Percentiles rank a stretch among this genome's conserved stretches.
phyloP scores from a whole-genome alignment of 1,140 invertebrate genomes.

The Zelostemma sp. region DNA sequence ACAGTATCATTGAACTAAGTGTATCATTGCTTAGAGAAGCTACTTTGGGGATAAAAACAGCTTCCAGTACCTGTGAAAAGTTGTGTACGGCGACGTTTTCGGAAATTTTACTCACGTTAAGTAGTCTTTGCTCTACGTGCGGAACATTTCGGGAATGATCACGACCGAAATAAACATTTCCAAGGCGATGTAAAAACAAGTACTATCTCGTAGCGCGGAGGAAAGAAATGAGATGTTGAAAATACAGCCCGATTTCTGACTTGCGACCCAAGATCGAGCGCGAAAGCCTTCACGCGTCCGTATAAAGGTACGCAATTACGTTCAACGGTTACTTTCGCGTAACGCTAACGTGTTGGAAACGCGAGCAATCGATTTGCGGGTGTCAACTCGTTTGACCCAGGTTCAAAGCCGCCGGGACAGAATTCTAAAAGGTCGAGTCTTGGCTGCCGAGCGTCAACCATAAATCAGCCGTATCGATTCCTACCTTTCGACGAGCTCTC shows the following conservation, averaged over 20 bases:
- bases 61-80: not conserved
- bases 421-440: conserved; percentile 46
- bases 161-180: too few species aligned
- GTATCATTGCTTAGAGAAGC: not conserved
- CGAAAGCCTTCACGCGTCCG: not conserved
- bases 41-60: not conserved
- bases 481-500: conserved; percentile 19
- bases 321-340: conserved; percentile 15
- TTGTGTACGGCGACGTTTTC: not conserved
- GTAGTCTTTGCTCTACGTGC: too few species aligned
- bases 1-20: not conserved
- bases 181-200: too few species aligned
- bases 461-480: conserved; percentile 60
- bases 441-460: conserved; percentile 39
- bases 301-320: not conserved
- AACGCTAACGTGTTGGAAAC: conserved; percentile 10
- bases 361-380: conserved; percentile 21
- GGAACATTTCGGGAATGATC: too few species aligned
- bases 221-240: not conserved
- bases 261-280: not conserved
- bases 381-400: conserved; percentile 43
- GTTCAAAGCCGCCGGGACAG: conserved; percentile 36
- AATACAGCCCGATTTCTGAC: not conserved
- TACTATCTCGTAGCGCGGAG: too few species aligned
- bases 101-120: too few species aligned